Conservation (phyloP, 2,797 vertebrate species). For the Xenopus petersii region DNA sequence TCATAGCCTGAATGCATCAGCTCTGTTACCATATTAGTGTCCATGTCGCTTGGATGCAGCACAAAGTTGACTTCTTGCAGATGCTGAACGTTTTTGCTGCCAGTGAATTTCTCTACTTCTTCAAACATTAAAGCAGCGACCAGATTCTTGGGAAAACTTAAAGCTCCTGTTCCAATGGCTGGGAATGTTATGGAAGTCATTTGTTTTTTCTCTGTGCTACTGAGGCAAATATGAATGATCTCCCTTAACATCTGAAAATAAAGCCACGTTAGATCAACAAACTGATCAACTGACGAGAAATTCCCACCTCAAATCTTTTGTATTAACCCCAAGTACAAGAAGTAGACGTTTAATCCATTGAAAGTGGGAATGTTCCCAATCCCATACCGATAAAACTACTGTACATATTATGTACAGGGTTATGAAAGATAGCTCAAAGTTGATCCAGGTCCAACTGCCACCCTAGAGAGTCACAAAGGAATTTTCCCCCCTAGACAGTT, state of each 20-base stretch:
- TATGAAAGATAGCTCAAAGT: too few species aligned
- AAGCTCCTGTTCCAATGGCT: constrained; percentile 80
- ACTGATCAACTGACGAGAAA: too few species aligned
- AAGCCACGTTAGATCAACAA: neutral
- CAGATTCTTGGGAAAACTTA: constrained; percentile 71
- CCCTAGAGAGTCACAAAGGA: too few species aligned
- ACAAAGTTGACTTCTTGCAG: constrained; percentile 73
- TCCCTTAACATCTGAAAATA: constrained; percentile 63
- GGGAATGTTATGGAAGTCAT: constrained; percentile 77
- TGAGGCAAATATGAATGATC: constrained; percentile 70
- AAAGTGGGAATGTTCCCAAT: too few species aligned
- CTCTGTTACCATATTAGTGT: constrained; percentile 68
- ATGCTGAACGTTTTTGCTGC: constrained; percentile 25
- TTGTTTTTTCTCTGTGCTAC: constrained; percentile 58
- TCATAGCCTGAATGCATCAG: too few species aligned
- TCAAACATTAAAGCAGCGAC: constrained; percentile 72
- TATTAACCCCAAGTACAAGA: too few species aligned
- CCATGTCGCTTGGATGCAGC: constrained; percentile 67
- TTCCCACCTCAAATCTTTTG: too few species aligned
- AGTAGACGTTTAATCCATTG: too few species aligned
- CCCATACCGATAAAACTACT: too few species aligned
- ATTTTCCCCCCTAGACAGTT: too few species aligned
- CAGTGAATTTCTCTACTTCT: constrained; percentile 68
- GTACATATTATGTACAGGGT: too few species aligned
- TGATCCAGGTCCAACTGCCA: too few species aligned